phyloP scores from a whole-genome alignment of 2,113 vertebrate species.

The Bos taurus region ARS-UCD2.0 NC_037330.1:83612001-83612500 shows the following conservation, averaged over 20 bases:
- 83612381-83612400: neutral
- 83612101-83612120: neutral
- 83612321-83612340: neutral
- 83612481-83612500: neutral
- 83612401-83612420: neutral
- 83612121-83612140: neutral
- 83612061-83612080: neutral
- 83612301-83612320: neutral
- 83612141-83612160: neutral
- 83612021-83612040: neutral
- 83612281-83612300: neutral
- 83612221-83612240: fast-evolving
- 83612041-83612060: neutral
- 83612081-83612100: neutral
- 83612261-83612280: neutral
- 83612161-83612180: neutral
- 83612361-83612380: neutral
- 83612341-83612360: neutral
- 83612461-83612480: neutral
- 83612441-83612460: neutral
- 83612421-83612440: fast-evolving
- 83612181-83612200: neutral
- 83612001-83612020: neutral
- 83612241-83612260: neutral
- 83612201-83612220: neutral